phyloP scores from a whole-genome alignment of 2,797 vertebrate species.

The Sarcoramphus papa region DNA sequence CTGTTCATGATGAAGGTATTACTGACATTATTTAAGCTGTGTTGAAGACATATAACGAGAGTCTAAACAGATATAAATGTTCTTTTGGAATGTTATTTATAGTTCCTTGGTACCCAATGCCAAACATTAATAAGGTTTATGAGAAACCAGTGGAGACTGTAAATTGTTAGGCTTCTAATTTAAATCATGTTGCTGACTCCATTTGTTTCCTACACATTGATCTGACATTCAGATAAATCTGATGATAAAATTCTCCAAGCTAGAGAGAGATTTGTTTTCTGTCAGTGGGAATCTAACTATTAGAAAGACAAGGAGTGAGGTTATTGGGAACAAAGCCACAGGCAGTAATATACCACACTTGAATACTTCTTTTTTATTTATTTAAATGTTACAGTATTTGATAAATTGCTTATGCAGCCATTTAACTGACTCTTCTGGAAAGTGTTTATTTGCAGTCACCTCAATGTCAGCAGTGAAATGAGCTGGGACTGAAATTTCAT shows the following conservation, averaged over 20 bases:
- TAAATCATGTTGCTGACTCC: constrained; percentile 67
- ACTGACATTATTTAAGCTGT: constrained; percentile 62
- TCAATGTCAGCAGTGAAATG: constrained; percentile 51
- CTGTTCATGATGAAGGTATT: constrained; percentile 70
- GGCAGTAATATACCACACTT: constrained; percentile 43
- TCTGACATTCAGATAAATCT: constrained; percentile 66
- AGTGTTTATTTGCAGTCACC: constrained; percentile 66
- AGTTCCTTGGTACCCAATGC: constrained; percentile 65
- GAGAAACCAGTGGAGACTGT: constrained; percentile 67
- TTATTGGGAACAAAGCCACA: constrained; percentile 63
- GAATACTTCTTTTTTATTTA: constrained; percentile 45
- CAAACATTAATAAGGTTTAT: constrained; percentile 73
- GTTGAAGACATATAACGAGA: constrained; percentile 61
- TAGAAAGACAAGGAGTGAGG: constrained; percentile 38
- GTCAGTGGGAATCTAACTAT: constrained; percentile 43
- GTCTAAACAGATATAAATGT: constrained; percentile 69
- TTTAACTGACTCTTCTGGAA: constrained; percentile 66
- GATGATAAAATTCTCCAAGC: constrained; percentile 65
- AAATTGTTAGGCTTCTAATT: constrained; percentile 66
- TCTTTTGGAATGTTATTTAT: constrained; percentile 67
- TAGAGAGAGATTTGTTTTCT: constrained; percentile 65
- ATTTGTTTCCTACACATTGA: constrained; percentile 65
- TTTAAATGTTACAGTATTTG: constrained; percentile 31
- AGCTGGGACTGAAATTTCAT: constrained; percentile 70
- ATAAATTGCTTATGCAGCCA: constrained; percentile 62